Evolutionary conservation across 2,113 vertebrate genomes (phyloP).

Genomic region (Megaptera novaeangliae): DNA sequence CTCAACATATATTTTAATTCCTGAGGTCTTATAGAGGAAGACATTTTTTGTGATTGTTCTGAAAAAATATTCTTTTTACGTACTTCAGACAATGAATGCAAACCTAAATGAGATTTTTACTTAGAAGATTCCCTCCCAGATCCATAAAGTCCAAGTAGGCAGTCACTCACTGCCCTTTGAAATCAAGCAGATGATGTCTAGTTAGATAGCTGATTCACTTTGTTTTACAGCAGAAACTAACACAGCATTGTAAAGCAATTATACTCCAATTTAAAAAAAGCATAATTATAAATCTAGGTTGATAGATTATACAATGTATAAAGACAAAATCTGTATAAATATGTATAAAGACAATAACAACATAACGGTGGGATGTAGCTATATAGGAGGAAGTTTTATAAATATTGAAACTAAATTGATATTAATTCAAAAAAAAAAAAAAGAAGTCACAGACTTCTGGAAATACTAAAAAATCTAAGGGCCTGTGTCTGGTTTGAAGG

Average conservation of each 20-base stretch:
- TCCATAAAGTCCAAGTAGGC: not conserved
- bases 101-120: not conserved
- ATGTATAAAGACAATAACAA: not conserved
- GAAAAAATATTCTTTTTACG: not conserved
- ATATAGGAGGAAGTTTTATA: not conserved
- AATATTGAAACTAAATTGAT: not conserved
- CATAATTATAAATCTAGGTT: not conserved
- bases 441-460: constrained; percentile 66
- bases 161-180: constrained; percentile 30
- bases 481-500: constrained; percentile 55
- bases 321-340: not conserved
- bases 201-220: not conserved
- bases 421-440: not conserved
- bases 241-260: too few relatives aligned
- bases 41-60: not conserved
- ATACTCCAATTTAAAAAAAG: too few relatives aligned
- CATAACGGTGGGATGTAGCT: not conserved
- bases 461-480: constrained; percentile 70
- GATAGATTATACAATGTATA: not conserved
- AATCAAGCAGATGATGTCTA: constrained; percentile 22
- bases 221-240: too few relatives aligned
- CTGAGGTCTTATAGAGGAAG: not conserved
- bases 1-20: not conserved
- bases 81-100: not conserved
- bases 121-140: not conserved